Base-by-base conservation (phyloP, 2,888 invertebrate genomes). In the Cheilosia vernalis region DNA sequence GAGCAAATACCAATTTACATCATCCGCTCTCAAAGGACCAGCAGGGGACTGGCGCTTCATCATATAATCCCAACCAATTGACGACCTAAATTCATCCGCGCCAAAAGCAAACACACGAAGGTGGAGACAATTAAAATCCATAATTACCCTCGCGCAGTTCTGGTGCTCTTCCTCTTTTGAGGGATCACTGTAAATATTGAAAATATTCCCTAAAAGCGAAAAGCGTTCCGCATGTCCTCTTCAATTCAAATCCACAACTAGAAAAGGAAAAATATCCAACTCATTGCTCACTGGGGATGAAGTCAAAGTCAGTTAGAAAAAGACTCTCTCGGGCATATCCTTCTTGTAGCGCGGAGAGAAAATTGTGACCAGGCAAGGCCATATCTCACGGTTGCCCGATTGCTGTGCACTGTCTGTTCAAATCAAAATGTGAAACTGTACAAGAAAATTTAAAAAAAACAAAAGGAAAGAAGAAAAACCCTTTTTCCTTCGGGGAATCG, bases 1-100 rank as follows among this genome's bases (percentile, higher is more conserved):
- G 80, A 74, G 84, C 80, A 84, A 79, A 84, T 80, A 84, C 24
- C 70, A 84, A 79, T 79, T 70, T 74, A 74, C 74, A 70, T 70
- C 66, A 72, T 60, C 40, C 49, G 60, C 69, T 74, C 64, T 47
- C 77, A 55, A 37, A 67, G 69, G 69, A 64, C 74, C 79, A 44
- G 1, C 33, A 19, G 13, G 30, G 13, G 15, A 10, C 40, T 27
- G 4, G 21, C 51, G 21, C 51, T 24, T 24, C 13, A 21, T 21
- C 51, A 7, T 10, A 27, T 49, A 40, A 56, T 27, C 40, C 58
- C 24, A 37, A 37, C 30, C 80, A 80, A 74, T 74, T n/a, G 61
- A 44, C 69, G 79, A 74, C 74, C 74, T 55, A 64, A 76, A 79
- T 84, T 64, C 53, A 2, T 21, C 51, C 51, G 24, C 21, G 17